Evolutionary conservation across 2,113 vertebrate genomes (phyloP).

Genomic region (Uropsilus gracilis): DNA sequence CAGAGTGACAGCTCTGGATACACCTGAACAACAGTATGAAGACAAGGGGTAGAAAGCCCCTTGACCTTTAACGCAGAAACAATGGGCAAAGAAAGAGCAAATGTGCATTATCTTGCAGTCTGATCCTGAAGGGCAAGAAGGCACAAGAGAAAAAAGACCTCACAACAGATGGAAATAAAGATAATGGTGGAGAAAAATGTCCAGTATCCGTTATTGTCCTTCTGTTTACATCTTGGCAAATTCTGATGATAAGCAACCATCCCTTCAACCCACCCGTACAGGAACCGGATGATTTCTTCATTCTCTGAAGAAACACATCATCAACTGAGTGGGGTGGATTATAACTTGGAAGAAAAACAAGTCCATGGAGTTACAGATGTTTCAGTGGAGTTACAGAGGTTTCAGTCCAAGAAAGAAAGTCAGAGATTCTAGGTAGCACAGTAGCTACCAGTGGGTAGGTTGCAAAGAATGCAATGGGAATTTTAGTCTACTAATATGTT

Average conservation of each 20-base stretch:
- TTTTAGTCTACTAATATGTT: not conserved
- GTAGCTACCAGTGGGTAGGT: not conserved
- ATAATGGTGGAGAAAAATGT: constrained; percentile 40
- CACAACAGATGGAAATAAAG: constrained; percentile 46
- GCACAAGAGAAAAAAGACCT: constrained; percentile 46
- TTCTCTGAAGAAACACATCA: not conserved
- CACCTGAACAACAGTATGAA: not conserved
- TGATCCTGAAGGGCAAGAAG: constrained; percentile 51
- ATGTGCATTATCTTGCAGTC: not conserved
- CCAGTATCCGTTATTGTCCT: constrained; percentile 27
- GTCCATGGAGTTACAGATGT: not conserved
- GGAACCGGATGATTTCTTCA: not conserved
- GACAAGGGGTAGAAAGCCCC: not conserved
- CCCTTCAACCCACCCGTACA: not conserved
- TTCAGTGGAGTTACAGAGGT: not conserved
- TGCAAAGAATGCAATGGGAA: not conserved
- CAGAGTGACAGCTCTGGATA: not conserved
- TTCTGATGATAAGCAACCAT: not conserved
- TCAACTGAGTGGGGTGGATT: not conserved
- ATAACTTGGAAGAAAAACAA: not conserved
- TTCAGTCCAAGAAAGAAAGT: not conserved
- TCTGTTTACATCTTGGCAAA: not conserved
- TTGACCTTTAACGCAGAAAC: not conserved
- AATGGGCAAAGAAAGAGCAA: not conserved
- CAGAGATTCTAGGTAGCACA: not conserved